A percentile compares a stretch with the other conserved stretches of the same genome.
Evolutionary conservation across 2,888 invertebrate species (phyloP).

Genomic region (Tiphia femorata): DNA sequence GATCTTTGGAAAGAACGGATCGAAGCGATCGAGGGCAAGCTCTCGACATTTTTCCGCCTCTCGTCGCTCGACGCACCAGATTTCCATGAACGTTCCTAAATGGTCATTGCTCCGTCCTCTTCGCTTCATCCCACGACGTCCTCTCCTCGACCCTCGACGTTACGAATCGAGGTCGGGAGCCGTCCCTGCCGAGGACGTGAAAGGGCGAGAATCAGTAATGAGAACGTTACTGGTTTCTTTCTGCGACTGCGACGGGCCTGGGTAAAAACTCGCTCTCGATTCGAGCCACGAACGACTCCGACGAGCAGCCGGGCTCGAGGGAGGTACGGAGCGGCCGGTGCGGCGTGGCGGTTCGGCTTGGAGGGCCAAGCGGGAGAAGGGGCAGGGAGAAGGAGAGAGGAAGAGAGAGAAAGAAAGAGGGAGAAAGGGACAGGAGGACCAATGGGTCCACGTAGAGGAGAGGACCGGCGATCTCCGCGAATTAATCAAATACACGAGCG

Average conservation of each 20-base stretch:
- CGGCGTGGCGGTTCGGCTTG: too few species aligned
- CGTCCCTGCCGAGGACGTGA: conserved; percentile 20
- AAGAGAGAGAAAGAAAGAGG: conserved; percentile 8
- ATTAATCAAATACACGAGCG: conserved; percentile 61
- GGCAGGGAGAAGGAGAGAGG: neutral
- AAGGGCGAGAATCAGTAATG: conserved; percentile 48
- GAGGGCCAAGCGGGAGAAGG: too few species aligned
- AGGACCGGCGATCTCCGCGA: conserved; percentile 45
- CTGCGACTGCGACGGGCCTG: conserved; percentile 9
- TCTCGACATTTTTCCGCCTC: too few species aligned
- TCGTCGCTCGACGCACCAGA: too few species aligned
- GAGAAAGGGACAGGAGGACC: conserved; percentile 5
- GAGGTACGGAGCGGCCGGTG: neutral
- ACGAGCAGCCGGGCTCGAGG: conserved; percentile 6
- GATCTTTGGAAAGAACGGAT: too few species aligned
- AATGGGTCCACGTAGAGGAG: conserved; percentile 14
- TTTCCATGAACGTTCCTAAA: too few species aligned
- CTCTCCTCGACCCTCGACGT: neutral
- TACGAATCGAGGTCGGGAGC: too few species aligned
- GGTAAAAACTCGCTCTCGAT: conserved; percentile 49
- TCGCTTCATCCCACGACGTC: too few species aligned
- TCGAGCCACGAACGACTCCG: conserved; percentile 38
- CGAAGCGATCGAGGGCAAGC: too few species aligned
- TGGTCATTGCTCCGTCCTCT: too few species aligned
- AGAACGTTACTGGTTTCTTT: conserved; percentile 40